Evolutionary conservation across 2,888 invertebrate genomes (phyloP).

Genomic region (Lochmaea crataegi): DNA sequence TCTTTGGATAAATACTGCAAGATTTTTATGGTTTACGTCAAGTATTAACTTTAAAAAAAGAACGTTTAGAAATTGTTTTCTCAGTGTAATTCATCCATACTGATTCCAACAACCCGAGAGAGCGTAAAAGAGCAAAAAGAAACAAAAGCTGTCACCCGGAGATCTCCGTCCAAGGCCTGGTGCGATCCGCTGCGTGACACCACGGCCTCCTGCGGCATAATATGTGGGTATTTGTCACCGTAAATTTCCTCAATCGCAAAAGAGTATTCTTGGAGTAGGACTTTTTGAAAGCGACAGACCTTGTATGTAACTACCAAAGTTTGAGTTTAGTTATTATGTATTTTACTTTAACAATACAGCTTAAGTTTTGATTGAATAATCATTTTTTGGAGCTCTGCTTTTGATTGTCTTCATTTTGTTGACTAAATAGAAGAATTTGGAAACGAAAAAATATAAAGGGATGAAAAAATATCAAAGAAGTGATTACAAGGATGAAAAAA

Average conservation of each 20-base stretch:
- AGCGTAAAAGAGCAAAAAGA: constrained; percentile 29
- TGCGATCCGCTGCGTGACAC: constrained; percentile 44
- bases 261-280: constrained; percentile 42
- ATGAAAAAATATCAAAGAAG: no score
- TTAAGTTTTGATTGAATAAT: not conserved
- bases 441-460: no score
- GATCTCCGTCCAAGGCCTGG: constrained; percentile 22
- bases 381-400: not conserved
- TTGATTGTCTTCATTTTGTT: not conserved
- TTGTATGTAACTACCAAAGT: constrained; percentile 15
- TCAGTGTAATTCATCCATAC: not conserved
- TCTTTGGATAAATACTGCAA: no score
- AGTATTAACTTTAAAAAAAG: no score
- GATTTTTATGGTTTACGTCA: no score
- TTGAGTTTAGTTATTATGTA: constrained; percentile 6
- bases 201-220: constrained; percentile 54
- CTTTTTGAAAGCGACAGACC: constrained; percentile 48
- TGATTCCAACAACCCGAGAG: constrained; percentile 11
- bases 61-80: not conserved
- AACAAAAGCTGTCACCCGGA: constrained; percentile 30
- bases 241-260: constrained; percentile 60
- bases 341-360: not conserved
- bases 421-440: no score
- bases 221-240: constrained; percentile 64
- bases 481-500: no score